Percentiles rank a stretch among this genome's conserved stretches.
Evolutionary conservation across 2,888 invertebrate species (phyloP).

Genomic region (Perithous albicinctus): DNA sequence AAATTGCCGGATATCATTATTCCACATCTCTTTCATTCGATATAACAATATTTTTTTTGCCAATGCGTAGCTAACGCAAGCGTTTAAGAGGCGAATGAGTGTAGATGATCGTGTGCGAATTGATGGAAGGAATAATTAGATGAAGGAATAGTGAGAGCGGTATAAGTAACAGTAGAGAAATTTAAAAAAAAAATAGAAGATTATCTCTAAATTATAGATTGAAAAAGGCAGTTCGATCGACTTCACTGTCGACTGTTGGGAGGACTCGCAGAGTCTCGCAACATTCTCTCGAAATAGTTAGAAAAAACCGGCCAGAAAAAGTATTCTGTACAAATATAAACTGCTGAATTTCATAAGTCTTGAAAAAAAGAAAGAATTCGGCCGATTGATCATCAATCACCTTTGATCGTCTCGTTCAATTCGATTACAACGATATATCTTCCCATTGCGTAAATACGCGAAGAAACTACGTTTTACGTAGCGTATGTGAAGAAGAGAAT

Average conservation of each 20-base stretch:
- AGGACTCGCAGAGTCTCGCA: too few relatives aligned
- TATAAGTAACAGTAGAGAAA: constrained; percentile 4
- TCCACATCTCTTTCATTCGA: constrained; percentile 22
- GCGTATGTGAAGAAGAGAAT: neutral
- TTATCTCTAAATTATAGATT: too few relatives aligned
- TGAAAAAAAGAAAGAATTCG: too few relatives aligned
- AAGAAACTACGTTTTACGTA: too few relatives aligned
- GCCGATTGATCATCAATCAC: too few relatives aligned
- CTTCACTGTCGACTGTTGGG: too few relatives aligned
- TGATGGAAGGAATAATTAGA: constrained; percentile 3
- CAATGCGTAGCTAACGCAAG: constrained; percentile 3
- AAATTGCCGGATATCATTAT: neutral
- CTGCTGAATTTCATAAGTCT: too few relatives aligned
- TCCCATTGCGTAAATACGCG: neutral
- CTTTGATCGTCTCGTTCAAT: constrained; percentile 28
- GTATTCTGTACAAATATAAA: too few relatives aligned
- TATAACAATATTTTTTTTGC: neutral
- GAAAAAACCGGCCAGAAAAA: too few relatives aligned
- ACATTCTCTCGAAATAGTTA: too few relatives aligned
- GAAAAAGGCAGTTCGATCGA: too few relatives aligned
- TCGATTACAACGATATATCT: neutral
- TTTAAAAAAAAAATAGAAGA: too few relatives aligned
- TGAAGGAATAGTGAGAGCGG: constrained; percentile 15
- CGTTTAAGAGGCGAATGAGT: neutral
- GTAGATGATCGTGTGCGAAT: constrained; percentile 6